Evolutionary conservation across 2,113 vertebrate species (phyloP).

Genomic region (Murina feae): DNA sequence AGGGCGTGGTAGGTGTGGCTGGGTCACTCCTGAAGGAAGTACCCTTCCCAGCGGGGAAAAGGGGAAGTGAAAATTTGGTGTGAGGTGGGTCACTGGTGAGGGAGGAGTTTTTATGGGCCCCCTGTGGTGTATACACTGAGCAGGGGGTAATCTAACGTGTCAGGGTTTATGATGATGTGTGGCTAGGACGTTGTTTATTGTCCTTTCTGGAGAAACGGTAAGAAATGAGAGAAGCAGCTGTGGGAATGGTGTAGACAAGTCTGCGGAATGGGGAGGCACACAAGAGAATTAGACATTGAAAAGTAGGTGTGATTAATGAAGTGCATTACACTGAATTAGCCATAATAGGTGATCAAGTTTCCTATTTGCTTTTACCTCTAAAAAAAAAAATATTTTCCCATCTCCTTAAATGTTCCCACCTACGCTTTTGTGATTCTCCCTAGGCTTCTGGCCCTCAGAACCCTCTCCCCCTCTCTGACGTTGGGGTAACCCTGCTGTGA

Average conservation of each 20-base stretch:
- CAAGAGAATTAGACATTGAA: background rate
- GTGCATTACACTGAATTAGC: background rate
- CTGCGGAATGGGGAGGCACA: background rate
- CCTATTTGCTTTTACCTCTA: background rate
- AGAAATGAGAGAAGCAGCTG: conserved; percentile 21
- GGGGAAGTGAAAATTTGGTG: conserved; percentile 48
- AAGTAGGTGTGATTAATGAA: background rate
- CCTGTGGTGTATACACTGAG: conserved; percentile 49
- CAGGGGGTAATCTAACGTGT: conserved; percentile 53
- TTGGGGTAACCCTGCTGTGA: background rate
- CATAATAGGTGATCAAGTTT: background rate
- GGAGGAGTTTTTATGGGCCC: conserved; percentile 60
- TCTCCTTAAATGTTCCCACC: background rate
- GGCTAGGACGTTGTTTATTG: conserved; percentile 48
- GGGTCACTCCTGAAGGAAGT: background rate
- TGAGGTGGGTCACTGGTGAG: conserved; percentile 5
- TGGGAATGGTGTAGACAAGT: conserved; percentile 14
- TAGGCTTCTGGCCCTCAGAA: background rate
- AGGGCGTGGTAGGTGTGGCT: background rate
- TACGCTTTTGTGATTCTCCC: background rate
- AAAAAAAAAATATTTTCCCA: background rate
- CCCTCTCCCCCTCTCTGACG: background rate
- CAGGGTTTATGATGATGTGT: conserved; percentile 64
- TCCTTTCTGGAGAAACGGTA: conserved; percentile 42
- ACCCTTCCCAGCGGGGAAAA: background rate